Evolutionary conservation across 2,888 invertebrate species (phyloP), one percentile per base, ranked within the genome.

Genomic region (Polia nebulosa): DNA sequence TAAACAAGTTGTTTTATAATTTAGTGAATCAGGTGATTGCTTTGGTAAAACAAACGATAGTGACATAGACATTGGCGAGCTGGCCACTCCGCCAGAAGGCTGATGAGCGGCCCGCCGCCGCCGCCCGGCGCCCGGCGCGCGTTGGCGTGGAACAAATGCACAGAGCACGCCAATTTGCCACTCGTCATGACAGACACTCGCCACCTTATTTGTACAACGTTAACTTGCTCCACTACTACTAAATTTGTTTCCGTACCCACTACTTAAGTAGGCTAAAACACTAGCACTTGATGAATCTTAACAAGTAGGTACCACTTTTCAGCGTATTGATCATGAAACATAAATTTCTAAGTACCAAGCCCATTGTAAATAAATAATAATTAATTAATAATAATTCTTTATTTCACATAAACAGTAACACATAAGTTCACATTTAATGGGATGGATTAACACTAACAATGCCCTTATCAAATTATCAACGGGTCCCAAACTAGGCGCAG

Each of bases 91-190:
- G 93, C 90, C 56, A 86, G 91, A 92, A 93, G 92, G 94, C 90
- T 89, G 90, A n/a, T n/a, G 52, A 52, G 32, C 32, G n/a, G 32
- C 13, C 32, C n/a, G n/a, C n/a, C n/a, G n/a, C 39, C 36, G 17
- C n/a, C 58, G n/a, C 7, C 76, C 83, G 78, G 77, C 84, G 82
- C 72, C 76, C 83, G 80, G 49, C 63, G 72, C 73, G 67, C 83
- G 76, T 75, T 82, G 85, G 86, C 86, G 84, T 89, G 91, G 90
- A 92, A 93, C 93, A 90, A 93, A 92, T 93, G 88, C 90, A 88
- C 85, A 90, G 89, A 91, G 89, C 88, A 91, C 88, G 91, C 91
- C 91, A 93, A 92, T 93, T 93, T 93, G 90, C 92, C 92, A 91
- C 90, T 92, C 90, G 91, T 91, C 89, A 85, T 90, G 90, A 90